Base-by-base conservation (phyloP, 1,140 invertebrate species). In the Leptinotarsa defecta region DNA sequence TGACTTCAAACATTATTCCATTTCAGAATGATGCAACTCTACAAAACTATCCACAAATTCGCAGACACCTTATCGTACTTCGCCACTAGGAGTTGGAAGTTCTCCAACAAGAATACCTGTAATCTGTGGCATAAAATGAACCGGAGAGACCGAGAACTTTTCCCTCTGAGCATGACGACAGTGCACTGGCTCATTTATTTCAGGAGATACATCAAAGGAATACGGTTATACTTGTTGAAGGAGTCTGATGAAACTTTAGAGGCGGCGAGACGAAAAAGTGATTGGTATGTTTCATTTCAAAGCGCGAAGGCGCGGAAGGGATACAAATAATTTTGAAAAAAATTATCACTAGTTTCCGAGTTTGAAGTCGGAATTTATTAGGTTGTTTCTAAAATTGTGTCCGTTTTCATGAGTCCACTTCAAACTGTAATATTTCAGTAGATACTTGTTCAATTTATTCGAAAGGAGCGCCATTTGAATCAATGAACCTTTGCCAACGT, bases 31-130 rank as follows among this genome's bases (percentile, higher is more conserved):
- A 83, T 92, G 72, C 91, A 91, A 77, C 87, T 92, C 20, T 94
- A 95, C 82, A 87, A 88, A 63, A 94, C 92, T 84, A 89, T 96
- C 34, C 89, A 93, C 78, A 92, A 92, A 83, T 92, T 94, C 52
- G 86, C 90, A 0, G 85, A 89, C 6, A 89, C 91, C 1, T 83
- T 96, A n/a, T 87, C 90, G n/a, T 93, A 91, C 79, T 96, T 96
- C 85, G 91, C 89, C 17, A 90, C 88, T 4, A 84, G 87, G 22
- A 89, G 94, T 79, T 95, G 94, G 90, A 83, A 86, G 2, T 95
- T 94, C 83, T 86, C 87, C 20, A 92, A 91, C 78, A 84, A 89
- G 57, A 92, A 94, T 84, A 86, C 92, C 0, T 82, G 88, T 70
- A 83, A 81, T 20, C 81, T 95, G 34, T 91, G 89, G 88, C 75